phyloP scores from a whole-genome alignment of 30 jellyfish, hydroid and myxozoan genomes.

The Hydra vulgaris region DNA sequence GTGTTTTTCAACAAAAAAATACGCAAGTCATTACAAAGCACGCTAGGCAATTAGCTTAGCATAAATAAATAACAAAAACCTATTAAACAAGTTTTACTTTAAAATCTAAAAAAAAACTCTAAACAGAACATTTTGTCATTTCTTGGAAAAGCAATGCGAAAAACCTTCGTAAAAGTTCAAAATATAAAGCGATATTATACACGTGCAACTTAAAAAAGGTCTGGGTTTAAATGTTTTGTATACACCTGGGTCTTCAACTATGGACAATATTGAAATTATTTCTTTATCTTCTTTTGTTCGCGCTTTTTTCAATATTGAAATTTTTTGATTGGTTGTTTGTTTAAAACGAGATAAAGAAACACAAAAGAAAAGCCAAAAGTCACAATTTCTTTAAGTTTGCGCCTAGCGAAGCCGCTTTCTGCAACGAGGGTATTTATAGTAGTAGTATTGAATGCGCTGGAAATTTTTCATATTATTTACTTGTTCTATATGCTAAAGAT shows the following conservation, averaged over 20 bases:
- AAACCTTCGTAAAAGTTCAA: background rate
- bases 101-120: too few relatives aligned
- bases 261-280: constrained; percentile 5
- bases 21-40: too few relatives aligned
- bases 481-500: background rate
- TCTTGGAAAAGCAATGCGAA: background rate
- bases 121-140: background rate
- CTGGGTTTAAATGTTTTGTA: constrained; percentile 7
- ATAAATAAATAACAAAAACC: too few relatives aligned
- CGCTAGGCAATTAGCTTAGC: too few relatives aligned
- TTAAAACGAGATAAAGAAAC: constrained; percentile 14
- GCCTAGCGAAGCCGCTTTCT: constrained; percentile 4
- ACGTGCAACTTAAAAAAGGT: constrained; percentile 21
- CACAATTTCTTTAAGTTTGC: constrained; percentile 13
- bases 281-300: constrained; percentile 13
- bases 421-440: constrained; percentile 1
- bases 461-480: background rate
- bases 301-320: constrained; percentile 17
- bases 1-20: too few relatives aligned
- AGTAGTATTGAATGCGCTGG: background rate
- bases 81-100: too few relatives aligned
- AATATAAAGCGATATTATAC: background rate
- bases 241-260: constrained; percentile 22
- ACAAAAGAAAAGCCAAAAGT: constrained; percentile 10
- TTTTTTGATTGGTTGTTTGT: constrained; percentile 25